phyloP scores from a whole-genome alignment of 2,888 invertebrate species.

The Zelleria hepariella region DNA sequence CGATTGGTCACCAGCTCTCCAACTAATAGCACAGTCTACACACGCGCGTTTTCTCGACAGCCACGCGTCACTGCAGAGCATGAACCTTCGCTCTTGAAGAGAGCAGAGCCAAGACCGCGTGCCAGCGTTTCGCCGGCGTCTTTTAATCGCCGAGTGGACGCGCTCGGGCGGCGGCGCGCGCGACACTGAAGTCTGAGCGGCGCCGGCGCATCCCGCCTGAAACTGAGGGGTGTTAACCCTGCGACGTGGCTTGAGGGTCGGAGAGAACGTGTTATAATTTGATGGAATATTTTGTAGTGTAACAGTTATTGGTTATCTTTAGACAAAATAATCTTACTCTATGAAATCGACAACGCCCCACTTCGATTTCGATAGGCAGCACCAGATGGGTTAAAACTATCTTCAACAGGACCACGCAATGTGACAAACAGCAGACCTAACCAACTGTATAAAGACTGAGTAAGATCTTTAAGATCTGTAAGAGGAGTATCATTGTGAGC shows the following conservation, averaged over 20 bases:
- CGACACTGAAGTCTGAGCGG: slow-evolving; percentile 38
- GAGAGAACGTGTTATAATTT: background rate
- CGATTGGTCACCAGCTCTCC: too few relatives aligned
- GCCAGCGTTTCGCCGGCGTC: slow-evolving; percentile 20
- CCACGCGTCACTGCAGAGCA: background rate
- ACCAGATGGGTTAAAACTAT: too few relatives aligned
- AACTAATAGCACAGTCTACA: background rate
- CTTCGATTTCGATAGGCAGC: too few relatives aligned
- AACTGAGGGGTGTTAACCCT: slow-evolving; percentile 38
- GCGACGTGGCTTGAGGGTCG: background rate
- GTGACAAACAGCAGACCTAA: too few relatives aligned
- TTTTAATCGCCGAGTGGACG: slow-evolving; percentile 1
- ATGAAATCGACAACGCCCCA: too few relatives aligned
- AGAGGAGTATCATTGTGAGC: too few relatives aligned
- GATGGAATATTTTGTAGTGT: too few relatives aligned
- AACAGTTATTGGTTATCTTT: too few relatives aligned
- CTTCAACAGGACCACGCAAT: too few relatives aligned
- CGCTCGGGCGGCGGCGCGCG: slow-evolving; percentile 35
- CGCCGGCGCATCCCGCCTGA: slow-evolving; percentile 32
- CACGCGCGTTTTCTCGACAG: background rate
- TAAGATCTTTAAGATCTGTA: too few relatives aligned
- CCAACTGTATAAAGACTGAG: too few relatives aligned
- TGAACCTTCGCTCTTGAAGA: background rate
- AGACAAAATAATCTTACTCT: too few relatives aligned
- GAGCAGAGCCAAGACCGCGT: background rate